Conservation (phyloP, 2,797 vertebrate genomes). For the Limosa lapponica region DNA sequence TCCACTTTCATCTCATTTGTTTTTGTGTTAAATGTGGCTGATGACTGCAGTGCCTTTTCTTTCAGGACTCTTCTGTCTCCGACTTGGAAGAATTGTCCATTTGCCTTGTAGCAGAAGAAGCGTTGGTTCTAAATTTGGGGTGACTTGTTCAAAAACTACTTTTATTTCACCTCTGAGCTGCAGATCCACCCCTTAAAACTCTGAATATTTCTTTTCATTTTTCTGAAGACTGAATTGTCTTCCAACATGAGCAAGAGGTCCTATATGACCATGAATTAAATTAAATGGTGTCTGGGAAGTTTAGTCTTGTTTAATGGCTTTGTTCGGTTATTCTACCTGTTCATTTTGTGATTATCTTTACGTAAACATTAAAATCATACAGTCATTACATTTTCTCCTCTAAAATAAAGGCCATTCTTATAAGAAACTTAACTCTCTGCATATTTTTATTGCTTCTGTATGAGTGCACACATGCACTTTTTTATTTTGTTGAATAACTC, state of each 20-base stretch:
- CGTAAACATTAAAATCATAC: not conserved
- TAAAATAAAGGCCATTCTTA: not conserved
- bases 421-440: not conserved
- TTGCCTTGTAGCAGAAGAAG: constrained; percentile 37
- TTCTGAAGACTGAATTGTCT: constrained; percentile 24
- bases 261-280: not conserved
- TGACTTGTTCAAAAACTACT: constrained; percentile 22
- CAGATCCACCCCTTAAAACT: constrained; percentile 47
- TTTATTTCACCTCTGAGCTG: constrained; percentile 46
- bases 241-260: constrained; percentile 2
- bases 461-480: not conserved
- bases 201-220: constrained; percentile 50
- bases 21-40: constrained; percentile 37
- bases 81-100: constrained; percentile 27
- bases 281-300: not conserved
- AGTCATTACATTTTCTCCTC: not conserved
- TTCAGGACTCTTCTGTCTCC: constrained; percentile 25
- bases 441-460: not conserved
- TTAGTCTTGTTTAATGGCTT: not conserved
- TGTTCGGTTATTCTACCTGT: not conserved
- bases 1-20: not conserved
- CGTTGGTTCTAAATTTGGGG: constrained; percentile 47
- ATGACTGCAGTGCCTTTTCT: not conserved
- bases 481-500: not conserved
- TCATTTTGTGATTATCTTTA: not conserved